Conservation (phyloP, 92 coral and sea anemone species). For the Anthopleura xanthogrammica region DNA sequence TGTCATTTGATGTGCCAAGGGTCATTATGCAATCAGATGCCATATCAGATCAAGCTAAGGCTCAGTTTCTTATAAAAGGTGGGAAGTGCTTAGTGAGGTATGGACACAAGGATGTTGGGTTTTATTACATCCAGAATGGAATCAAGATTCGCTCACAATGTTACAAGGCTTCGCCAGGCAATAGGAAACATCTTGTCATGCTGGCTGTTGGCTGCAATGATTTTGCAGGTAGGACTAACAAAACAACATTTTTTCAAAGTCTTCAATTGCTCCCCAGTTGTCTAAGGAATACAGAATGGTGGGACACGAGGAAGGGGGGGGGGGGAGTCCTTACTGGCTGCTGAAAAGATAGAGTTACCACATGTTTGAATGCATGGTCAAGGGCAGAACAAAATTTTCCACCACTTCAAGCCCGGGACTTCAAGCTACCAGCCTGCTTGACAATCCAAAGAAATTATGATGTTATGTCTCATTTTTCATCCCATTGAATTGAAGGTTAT, state of each 20-base stretch:
- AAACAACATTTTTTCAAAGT: no score
- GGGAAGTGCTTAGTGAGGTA: constrained; percentile 33
- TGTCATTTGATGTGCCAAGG: background rate
- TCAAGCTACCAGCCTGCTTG: no score
- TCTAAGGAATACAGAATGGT: no score
- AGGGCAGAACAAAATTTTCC: no score
- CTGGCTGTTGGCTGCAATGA: constrained; percentile 23
- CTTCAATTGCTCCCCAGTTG: no score
- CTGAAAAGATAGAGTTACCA: no score
- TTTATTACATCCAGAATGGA: constrained; percentile 4
- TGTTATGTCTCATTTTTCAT: no score
- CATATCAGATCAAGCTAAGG: constrained; percentile 19
- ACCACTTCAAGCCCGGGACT: no score
- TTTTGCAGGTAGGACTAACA: constrained; percentile 27
- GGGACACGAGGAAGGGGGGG: no score
- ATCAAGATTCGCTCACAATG: background rate
- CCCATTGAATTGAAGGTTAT: background rate
- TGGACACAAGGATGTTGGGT: constrained; percentile 17
- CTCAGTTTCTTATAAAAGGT: constrained; percentile 15
- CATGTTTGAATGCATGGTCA: no score
- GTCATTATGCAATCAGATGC: background rate
- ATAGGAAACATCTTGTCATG: constrained; percentile 10
- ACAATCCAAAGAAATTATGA: no score
- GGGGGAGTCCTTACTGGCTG: no score
- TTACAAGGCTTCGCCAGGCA: background rate